These are phyloP conservation scores for Oscheius sp. DNA, from an alignment of 2,888 invertebrate species.

Conservation along the genomic window DNA sequence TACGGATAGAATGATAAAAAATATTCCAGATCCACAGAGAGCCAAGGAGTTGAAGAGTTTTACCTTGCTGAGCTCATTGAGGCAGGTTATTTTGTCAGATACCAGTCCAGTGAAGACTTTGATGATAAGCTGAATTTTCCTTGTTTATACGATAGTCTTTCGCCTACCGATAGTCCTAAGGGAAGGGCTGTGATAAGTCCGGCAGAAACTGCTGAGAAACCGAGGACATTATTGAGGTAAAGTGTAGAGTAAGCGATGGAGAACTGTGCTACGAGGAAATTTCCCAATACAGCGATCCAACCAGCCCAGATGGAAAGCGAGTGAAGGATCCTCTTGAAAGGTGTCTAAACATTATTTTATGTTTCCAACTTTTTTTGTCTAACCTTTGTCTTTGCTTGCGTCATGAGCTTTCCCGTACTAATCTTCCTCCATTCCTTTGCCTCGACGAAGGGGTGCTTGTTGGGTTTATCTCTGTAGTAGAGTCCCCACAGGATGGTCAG, in stretches of 20 bases:
- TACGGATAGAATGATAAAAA: slow-evolving; percentile 54
- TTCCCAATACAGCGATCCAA: slow-evolving; percentile 60
- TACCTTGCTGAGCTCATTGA: slow-evolving; percentile 55
- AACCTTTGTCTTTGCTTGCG: not conserved
- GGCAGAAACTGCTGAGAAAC: slow-evolving; percentile 45
- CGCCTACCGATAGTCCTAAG: slow-evolving; percentile 43
- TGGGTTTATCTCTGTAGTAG: slow-evolving; percentile 55
- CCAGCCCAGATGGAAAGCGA: slow-evolving; percentile 57
- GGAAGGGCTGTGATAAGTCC: slow-evolving; percentile 55
- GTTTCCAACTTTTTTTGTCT: not conserved
- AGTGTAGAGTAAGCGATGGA: slow-evolving; percentile 52
- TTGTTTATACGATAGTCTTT: not conserved
- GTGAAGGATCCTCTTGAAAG: slow-evolving; percentile 51
- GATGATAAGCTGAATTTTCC: slow-evolving; percentile 45
- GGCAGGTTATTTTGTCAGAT: slow-evolving; percentile 54
- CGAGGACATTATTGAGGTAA: slow-evolving; percentile 53
- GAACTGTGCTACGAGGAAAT: slow-evolving; percentile 56
- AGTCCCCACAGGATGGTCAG: slow-evolving; percentile 52
- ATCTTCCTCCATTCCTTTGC: slow-evolving; percentile 48
- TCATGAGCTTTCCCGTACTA: slow-evolving; percentile 41
- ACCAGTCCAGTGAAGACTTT: slow-evolving; percentile 57
- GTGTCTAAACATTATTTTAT: slow-evolving; percentile 43
- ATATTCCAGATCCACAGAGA: slow-evolving; percentile 61
- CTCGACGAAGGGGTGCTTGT: slow-evolving; percentile 53
- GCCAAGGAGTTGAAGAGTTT: slow-evolving; percentile 65